Conservation (phyloP, 2,888 invertebrate genomes). For the Nebria brevicollis region DNA sequence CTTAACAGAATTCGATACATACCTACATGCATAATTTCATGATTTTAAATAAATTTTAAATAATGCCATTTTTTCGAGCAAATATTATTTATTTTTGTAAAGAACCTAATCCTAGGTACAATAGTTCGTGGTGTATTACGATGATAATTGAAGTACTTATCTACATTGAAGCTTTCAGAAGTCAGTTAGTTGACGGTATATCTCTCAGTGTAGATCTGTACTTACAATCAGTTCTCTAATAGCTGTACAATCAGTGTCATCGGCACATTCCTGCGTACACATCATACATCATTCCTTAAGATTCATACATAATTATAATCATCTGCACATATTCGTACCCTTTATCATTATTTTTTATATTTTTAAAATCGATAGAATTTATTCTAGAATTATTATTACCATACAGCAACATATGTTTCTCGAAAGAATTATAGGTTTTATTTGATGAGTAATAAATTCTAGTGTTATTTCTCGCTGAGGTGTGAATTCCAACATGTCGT, state of each 20-base stretch:
- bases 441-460: too few relatives aligned
- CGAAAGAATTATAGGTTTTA: too few relatives aligned
- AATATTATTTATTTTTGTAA: not conserved
- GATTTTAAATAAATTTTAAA: too few relatives aligned
- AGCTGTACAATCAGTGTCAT: not conserved
- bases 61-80: too few relatives aligned
- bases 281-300: not conserved
- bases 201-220: not conserved
- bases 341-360: not conserved
- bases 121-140: not conserved
- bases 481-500: too few relatives aligned
- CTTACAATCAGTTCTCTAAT: not conserved
- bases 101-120: not conserved
- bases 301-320: not conserved
- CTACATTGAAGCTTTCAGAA: not conserved
- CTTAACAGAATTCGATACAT: too few relatives aligned
- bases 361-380: too few relatives aligned
- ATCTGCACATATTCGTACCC: not conserved
- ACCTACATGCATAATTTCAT: too few relatives aligned
- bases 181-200: not conserved
- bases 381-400: too few relatives aligned
- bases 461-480: too few relatives aligned
- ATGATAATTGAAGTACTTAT: not conserved
- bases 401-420: too few relatives aligned
- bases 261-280: not conserved